Evolutionary conservation across 2,113 vertebrate species (phyloP).

Genomic region (Lathamus discolor): DNA sequence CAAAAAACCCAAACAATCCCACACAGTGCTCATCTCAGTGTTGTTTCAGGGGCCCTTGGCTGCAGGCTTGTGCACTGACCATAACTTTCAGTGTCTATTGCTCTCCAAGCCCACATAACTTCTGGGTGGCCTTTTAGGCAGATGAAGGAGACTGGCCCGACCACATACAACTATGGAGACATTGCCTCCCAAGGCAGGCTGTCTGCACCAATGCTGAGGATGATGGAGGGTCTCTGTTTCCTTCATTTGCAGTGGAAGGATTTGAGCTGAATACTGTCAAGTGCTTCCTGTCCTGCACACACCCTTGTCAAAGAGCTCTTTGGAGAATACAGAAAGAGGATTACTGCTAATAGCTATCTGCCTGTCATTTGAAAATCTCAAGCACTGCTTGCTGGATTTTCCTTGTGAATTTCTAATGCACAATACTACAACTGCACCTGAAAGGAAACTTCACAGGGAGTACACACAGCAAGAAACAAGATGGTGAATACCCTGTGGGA

Average conservation of each 20-base stretch:
- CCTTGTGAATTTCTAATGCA: background rate
- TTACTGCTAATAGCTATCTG: constrained; percentile 65
- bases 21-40: fast-evolving
- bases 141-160: background rate
- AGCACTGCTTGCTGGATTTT: constrained; percentile 53
- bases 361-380: constrained; percentile 61
- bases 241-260: constrained; percentile 14
- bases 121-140: background rate
- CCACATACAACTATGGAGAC: background rate
- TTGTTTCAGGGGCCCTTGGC: background rate
- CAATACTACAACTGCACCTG: background rate
- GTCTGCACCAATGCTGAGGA: background rate
- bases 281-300: constrained; percentile 61
- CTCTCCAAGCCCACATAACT: background rate
- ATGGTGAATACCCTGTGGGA: background rate
- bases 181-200: background rate
- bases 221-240: background rate
- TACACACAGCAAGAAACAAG: background rate
- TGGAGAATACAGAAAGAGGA: constrained; percentile 62
- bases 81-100: background rate
- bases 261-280: constrained; percentile 58
- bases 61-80: background rate
- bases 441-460: background rate
- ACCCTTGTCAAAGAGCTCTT: constrained; percentile 59
- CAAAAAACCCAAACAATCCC: background rate